Conservation (phyloP, 1,140 invertebrate genomes). For the Musca domestica region DNA sequence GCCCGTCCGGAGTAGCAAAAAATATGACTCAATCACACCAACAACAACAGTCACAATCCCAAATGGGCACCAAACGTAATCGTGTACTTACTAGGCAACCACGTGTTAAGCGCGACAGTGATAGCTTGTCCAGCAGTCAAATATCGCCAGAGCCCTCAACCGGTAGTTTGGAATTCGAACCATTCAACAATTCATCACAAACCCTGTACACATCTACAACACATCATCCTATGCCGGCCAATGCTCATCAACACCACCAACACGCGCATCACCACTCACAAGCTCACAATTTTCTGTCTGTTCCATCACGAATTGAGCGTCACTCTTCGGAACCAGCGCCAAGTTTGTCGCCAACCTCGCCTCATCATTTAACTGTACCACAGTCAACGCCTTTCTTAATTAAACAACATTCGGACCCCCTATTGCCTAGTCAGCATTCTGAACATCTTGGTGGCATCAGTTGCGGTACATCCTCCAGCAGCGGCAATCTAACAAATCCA, state of each 20-base stretch:
- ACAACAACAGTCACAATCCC: constrained; percentile 17
- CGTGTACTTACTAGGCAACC: constrained; percentile 65
- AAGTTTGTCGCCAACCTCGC: constrained; percentile 50
- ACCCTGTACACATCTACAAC: constrained; percentile 25
- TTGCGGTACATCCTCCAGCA: constrained; percentile 37
- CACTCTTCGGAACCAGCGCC: constrained; percentile 62
- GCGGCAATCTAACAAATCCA: constrained; percentile 37
- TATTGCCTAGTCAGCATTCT: constrained; percentile 59
- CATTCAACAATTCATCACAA: constrained; percentile 40
- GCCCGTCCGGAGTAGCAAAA: no score
- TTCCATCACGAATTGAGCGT: constrained; percentile 58
- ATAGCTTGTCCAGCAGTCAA: constrained; percentile 55
- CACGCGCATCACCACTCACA: constrained; percentile 29
- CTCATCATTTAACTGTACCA: constrained; percentile 63
- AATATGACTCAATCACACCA: background rate
- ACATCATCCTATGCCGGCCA: constrained; percentile 32
- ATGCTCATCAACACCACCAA: constrained; percentile 30
- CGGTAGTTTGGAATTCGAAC: constrained; percentile 53
- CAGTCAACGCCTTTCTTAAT: constrained; percentile 57
- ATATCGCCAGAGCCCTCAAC: constrained; percentile 55
- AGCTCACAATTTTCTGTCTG: constrained; percentile 51
- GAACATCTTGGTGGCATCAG: constrained; percentile 51
- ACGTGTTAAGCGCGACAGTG: constrained; percentile 64
- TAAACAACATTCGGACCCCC: constrained; percentile 67
- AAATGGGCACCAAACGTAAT: constrained; percentile 60